Evolutionary conservation across 2,113 vertebrate genomes (phyloP).

Genomic region (Falco punctatus): DNA sequence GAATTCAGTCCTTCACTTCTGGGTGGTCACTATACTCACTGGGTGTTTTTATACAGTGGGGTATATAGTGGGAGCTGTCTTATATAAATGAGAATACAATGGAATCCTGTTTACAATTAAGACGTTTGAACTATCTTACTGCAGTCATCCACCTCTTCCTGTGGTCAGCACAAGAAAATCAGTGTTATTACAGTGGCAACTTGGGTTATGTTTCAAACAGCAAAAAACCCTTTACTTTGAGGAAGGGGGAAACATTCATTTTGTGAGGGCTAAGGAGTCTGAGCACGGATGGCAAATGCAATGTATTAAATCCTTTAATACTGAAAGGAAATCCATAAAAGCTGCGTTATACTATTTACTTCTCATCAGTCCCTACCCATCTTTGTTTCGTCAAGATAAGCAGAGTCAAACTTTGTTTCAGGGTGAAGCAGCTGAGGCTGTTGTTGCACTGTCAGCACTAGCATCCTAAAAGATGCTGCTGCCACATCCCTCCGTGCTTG

Average conservation of each 20-base stretch:
- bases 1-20: slow-evolving; percentile 65
- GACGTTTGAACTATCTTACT: neutral
- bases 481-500: neutral
- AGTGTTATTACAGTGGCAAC: neutral
- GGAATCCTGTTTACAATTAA: slow-evolving; percentile 58
- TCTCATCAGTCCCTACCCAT: neutral
- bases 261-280: neutral
- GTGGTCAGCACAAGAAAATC: neutral
- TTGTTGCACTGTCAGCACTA: neutral
- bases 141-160: neutral
- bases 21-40: slow-evolving; percentile 65
- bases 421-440: neutral
- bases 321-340: neutral
- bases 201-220: neutral
- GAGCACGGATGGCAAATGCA: neutral
- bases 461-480: neutral
- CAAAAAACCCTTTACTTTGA: neutral
- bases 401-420: neutral
- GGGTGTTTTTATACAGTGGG: slow-evolving; percentile 41
- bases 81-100: slow-evolving; percentile 31
- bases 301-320: neutral
- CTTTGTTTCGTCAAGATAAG: neutral
- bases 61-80: neutral
- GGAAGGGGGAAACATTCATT: neutral
- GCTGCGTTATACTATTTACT: neutral